Conservation (phyloP, 2,888 invertebrate species). For the Chrysolina haemoptera region DNA sequence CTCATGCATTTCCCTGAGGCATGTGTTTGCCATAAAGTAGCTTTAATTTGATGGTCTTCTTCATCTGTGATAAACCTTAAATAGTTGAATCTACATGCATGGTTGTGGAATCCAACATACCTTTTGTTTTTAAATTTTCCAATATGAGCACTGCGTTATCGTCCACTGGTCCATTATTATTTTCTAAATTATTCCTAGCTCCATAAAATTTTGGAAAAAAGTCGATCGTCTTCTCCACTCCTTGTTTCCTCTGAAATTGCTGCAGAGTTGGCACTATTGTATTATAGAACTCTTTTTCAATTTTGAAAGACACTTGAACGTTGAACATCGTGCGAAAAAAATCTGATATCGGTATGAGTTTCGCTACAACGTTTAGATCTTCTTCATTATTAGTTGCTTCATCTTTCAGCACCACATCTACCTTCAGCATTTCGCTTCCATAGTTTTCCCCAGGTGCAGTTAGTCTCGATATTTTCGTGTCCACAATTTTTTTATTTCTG, state of each 20-base stretch:
- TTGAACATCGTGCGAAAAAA: constrained; percentile 68
- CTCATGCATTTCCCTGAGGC: no score
- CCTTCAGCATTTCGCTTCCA: constrained; percentile 71
- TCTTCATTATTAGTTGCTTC: constrained; percentile 9
- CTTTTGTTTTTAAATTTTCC: constrained; percentile 68
- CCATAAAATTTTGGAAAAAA: constrained; percentile 60
- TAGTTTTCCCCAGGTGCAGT: constrained; percentile 74
- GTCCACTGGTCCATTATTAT: constrained; percentile 64
- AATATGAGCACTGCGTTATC: constrained; percentile 71
- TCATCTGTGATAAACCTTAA: no score
- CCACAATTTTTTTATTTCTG: constrained; percentile 19
- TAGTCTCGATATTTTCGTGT: constrained; percentile 60
- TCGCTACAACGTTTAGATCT: constrained; percentile 63
- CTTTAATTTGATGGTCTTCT: no score
- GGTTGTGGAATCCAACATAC: not conserved
- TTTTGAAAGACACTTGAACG: constrained; percentile 70
- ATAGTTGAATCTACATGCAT: no score
- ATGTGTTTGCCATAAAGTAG: no score
- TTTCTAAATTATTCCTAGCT: constrained; percentile 54
- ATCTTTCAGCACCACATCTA: constrained; percentile 47
- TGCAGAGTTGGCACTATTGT: constrained; percentile 69
- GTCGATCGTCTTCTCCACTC: constrained; percentile 65
- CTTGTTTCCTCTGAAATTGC: constrained; percentile 68
- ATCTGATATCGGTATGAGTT: constrained; percentile 42
- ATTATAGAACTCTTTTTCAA: constrained; percentile 72